phyloP scores from a whole-genome alignment of 2,888 invertebrate genomes.

The Apocheima hispidaria region DNA sequence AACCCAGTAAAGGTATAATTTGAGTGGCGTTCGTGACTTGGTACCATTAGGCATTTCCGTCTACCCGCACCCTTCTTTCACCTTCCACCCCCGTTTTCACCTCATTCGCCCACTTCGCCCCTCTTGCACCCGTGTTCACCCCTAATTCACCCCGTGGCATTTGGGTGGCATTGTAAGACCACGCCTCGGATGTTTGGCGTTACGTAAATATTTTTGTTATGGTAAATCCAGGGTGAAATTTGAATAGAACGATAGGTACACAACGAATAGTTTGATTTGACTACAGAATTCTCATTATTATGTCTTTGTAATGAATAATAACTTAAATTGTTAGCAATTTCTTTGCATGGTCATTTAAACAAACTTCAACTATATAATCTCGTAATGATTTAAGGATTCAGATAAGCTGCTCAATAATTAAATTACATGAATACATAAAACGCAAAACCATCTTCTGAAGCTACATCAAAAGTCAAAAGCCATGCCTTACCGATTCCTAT shows the following conservation, averaged over 20 bases:
- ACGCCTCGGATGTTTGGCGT: conserved; percentile 57
- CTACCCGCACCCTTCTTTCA: conserved; percentile 57
- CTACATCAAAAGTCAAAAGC: no score
- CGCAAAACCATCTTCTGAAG: no score
- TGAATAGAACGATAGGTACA: conserved; percentile 27
- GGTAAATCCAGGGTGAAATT: conserved; percentile 36
- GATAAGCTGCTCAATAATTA: no score
- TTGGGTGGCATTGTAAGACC: conserved; percentile 51
- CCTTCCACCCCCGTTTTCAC: conserved; percentile 50
- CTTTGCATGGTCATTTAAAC: no score
- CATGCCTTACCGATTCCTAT: no score
- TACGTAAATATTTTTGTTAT: conserved; percentile 54
- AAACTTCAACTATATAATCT: no score
- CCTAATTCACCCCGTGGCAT: conserved; percentile 56
- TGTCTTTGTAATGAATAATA: no score
- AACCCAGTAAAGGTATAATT: conserved; percentile 54
- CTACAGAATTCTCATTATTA: no score
- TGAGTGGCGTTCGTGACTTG: conserved; percentile 77
- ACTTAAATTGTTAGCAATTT: no score
- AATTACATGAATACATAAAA: no score
- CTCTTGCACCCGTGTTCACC: conserved; percentile 48
- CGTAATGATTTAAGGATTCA: no score
- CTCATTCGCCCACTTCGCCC: conserved; percentile 7
- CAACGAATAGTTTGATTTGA: conserved; percentile 13
- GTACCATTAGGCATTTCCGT: conserved; percentile 74